phyloP scores from a whole-genome alignment of 2,888 invertebrate species.

The Apantesis nais region DNA sequence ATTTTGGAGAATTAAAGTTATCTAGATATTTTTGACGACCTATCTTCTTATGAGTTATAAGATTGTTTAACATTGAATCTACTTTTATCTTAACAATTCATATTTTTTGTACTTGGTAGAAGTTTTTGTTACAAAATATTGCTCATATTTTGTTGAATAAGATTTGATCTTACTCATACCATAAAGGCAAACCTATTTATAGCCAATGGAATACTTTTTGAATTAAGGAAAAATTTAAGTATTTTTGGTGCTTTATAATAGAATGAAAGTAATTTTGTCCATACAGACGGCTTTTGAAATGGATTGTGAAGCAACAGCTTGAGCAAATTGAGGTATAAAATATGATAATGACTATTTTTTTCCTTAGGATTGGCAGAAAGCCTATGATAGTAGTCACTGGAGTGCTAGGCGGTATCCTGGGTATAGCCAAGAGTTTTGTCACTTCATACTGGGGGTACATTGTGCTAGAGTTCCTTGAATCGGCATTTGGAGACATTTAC shows the following conservation, averaged over 20 bases:
- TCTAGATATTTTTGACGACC: not conserved
- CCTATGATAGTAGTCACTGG: slow-evolving; percentile 62
- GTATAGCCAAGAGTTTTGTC: slow-evolving; percentile 66
- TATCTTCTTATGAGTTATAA: not conserved
- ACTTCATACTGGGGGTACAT: slow-evolving; percentile 71
- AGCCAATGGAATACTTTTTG: not conserved
- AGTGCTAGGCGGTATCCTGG: slow-evolving; percentile 65
- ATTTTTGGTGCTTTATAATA: no score
- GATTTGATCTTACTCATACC: not conserved
- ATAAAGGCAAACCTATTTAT: not conserved
- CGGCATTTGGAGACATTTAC: slow-evolving; percentile 71
- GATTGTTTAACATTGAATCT: not conserved
- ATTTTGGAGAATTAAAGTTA: no score
- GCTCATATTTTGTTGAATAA: not conserved
- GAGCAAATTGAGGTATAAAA: no score
- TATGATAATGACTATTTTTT: not conserved
- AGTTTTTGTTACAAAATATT: not conserved
- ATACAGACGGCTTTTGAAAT: no score
- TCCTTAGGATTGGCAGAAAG: slow-evolving; percentile 69
- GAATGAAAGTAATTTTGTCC: no score
- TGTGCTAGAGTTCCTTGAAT: slow-evolving; percentile 68
- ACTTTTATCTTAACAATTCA: not conserved
- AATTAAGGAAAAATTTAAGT: no score
- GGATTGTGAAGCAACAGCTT: no score
- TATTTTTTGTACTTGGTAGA: not conserved